Percentiles rank a stretch among this genome's conserved stretches.
These are phyloP conservation scores for Manduca sexta DNA, from an alignment of 1,140 invertebrate genomes.

Conservation along the genomic window DNA sequence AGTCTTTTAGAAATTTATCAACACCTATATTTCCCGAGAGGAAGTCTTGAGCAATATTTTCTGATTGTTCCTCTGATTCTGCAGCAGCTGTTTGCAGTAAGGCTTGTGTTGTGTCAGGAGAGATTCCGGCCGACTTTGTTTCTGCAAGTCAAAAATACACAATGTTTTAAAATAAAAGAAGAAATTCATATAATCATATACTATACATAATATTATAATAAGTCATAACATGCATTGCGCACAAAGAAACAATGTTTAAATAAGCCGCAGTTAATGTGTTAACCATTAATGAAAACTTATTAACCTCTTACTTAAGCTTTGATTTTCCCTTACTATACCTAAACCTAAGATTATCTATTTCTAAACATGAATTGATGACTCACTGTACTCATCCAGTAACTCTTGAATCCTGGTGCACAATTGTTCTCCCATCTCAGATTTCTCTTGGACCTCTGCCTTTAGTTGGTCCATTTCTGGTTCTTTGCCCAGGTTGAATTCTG, in stretches of 20 bases:
- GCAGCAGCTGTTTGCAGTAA: conserved; percentile 88
- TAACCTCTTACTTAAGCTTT: too few relatives aligned
- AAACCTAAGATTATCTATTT: too few relatives aligned
- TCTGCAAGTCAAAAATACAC: conserved; percentile 63
- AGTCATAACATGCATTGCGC: too few relatives aligned
- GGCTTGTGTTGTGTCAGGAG: conserved; percentile 86
- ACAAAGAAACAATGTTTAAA: too few relatives aligned
- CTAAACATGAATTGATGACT: too few relatives aligned
- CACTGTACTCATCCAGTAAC: conserved; percentile 79
- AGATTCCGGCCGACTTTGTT: conserved; percentile 80
- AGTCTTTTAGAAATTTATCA: conserved; percentile 86
- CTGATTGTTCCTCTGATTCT: conserved; percentile 91
- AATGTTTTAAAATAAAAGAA: conserved; percentile 5
- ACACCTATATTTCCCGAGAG: conserved; percentile 81
- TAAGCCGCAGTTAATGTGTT: too few relatives aligned
- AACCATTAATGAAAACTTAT: too few relatives aligned
- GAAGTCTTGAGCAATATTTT: conserved; percentile 85
- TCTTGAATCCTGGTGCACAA: conserved; percentile 80
- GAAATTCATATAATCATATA: too few relatives aligned
- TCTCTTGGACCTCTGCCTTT: conserved; percentile 79
- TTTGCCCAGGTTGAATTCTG: conserved; percentile 89
- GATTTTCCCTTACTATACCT: too few relatives aligned
- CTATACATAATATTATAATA: too few relatives aligned
- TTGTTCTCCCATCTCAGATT: conserved; percentile 80
- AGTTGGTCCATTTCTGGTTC: conserved; percentile 86